Evolutionary conservation across 1,140 invertebrate genomes (phyloP).

Genomic region (Lordiphosa mommai): DNA sequence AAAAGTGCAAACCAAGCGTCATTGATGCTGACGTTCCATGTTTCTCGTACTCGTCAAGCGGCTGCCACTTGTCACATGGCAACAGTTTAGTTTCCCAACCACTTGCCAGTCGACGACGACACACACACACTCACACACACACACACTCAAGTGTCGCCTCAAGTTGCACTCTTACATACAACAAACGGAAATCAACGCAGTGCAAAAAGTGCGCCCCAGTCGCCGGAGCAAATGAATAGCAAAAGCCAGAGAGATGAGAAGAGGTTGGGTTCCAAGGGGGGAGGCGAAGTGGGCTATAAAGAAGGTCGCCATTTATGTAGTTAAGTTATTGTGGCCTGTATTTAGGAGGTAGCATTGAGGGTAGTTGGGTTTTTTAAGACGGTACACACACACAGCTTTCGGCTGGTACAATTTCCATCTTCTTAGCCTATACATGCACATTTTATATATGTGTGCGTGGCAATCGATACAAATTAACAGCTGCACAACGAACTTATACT

Average conservation of each 20-base stretch:
- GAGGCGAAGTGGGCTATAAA: neutral
- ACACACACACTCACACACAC: conserved; percentile 26
- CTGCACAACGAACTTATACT: no score
- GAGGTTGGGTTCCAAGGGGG: neutral
- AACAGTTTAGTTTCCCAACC: conserved; percentile 73
- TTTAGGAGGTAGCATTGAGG: neutral
- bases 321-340: conserved; percentile 39
- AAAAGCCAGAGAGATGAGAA: conserved; percentile 18
- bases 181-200: conserved; percentile 73
- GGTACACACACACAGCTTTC: no score
- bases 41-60: conserved; percentile 49
- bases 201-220: conserved; percentile 56
- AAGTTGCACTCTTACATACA: conserved; percentile 75
- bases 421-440: no score
- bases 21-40: conserved; percentile 68
- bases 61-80: conserved; percentile 74
- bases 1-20: conserved; percentile 63
- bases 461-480: no score
- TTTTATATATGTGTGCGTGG: no score
- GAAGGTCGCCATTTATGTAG: conserved; percentile 54
- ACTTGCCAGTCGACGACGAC: conserved; percentile 39
- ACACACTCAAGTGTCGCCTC: conserved; percentile 64
- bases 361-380: neutral
- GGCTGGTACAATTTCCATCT: no score
- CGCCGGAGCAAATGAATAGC: conserved; percentile 68